phyloP scores from a whole-genome alignment of 1,140 invertebrate species.

The Lordiphosa collinella region DNA sequence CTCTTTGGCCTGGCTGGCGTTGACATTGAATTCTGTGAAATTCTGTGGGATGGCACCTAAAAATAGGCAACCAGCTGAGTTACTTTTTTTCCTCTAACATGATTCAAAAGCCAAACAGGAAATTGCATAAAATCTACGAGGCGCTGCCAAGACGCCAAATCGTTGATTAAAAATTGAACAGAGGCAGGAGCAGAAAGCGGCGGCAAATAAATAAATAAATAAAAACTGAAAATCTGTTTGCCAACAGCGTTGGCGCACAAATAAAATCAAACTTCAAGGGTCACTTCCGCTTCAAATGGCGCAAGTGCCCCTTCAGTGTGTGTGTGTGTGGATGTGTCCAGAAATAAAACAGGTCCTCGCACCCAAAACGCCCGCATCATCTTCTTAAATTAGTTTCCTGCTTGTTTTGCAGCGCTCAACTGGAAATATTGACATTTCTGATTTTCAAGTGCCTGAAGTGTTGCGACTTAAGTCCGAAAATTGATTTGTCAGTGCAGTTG shows the following conservation, averaged over 20 bases:
- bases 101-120: slow-evolving; percentile 66
- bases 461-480: too few relatives aligned
- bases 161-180: slow-evolving; percentile 75
- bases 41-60: slow-evolving; percentile 29
- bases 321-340: slow-evolving; percentile 6
- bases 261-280: slow-evolving; percentile 76
- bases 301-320: background rate
- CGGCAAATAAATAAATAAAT: slow-evolving; percentile 55
- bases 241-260: slow-evolving; percentile 53
- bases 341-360: slow-evolving; percentile 44
- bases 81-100: slow-evolving; percentile 17
- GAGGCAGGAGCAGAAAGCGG: slow-evolving; percentile 3
- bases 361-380: slow-evolving; percentile 19
- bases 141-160: slow-evolving; percentile 63
- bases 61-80: slow-evolving; percentile 63
- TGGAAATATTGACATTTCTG: slow-evolving; percentile 68
- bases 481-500: too few relatives aligned
- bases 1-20: slow-evolving; percentile 42
- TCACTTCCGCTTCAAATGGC: slow-evolving; percentile 72
- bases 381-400: slow-evolving; percentile 70
- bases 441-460: slow-evolving; percentile 1
- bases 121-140: slow-evolving; percentile 69
- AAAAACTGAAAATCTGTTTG: slow-evolving; percentile 49
- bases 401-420: slow-evolving; percentile 64
- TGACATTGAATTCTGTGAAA: slow-evolving; percentile 69